Evolutionary conservation across 2,888 invertebrate genomes (phyloP), one percentile per base, ranked within the genome.

Genomic region (Hypercompe scribonia): DNA sequence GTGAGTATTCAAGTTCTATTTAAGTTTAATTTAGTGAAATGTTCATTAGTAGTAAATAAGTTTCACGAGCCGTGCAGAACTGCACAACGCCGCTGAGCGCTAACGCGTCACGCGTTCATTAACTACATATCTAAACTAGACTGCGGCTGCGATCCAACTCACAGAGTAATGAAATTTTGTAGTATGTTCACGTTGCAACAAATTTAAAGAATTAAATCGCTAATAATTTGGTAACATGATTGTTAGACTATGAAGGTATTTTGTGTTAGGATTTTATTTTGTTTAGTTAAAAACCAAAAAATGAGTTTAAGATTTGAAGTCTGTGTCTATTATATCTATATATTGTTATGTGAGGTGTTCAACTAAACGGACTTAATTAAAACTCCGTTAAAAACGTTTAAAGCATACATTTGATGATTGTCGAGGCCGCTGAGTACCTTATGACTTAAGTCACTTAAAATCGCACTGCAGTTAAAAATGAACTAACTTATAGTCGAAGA

Each of bases 21-120:
- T 71, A 74, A 79, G 78, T 73, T 86, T 85, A 81, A 85, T 83
- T 81, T 74, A 8, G 72, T 74, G 72, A 80, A 72, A 81, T 82
- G 81, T 83, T 75, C 70, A 80, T 66, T 74, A 61, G 80, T 82
- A 82, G 85, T 84, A 78, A 84, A 79, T 82, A 81, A 81, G 73
- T 79, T 74, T 79, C 82, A 84, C 76, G 80, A 79, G 78, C 73
- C 66, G 31, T 76, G 77, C 76, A 78, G 74, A 61, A 18, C 61
- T 58, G 31, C 61, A 54, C n/a, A 54, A 21, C 24, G n/a, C n/a
- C 68, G 70, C 54, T 58, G 39, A 15, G 68, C 75, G 71, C 75
- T 73, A 77, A 80, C 80, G 77, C 69, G 70, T 31, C 70, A 71
- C 69, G 74, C 80, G 78, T 79, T 83, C 80, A 85, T 86, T 84